Evolutionary conservation across 1,140 invertebrate species (phyloP), one percentile per base, ranked within the genome.

Genomic region (Calliphora vicina): DNA sequence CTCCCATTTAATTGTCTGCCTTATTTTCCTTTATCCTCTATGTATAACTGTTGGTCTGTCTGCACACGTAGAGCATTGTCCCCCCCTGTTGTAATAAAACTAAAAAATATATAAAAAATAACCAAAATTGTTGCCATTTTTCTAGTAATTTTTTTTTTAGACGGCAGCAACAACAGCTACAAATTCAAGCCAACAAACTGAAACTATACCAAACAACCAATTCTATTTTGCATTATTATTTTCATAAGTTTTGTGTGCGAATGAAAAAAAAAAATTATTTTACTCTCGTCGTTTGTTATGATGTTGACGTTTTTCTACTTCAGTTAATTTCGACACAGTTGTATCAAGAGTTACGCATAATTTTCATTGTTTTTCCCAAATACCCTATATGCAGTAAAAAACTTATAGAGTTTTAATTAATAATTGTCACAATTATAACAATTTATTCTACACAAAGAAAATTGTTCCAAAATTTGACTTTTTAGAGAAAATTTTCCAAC

Each of bases 231-330:
- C 61, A 67, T 25, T n/a, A 67, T 67, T 67, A 17, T 61, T 3
- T 23, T 20, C 20, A 20, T 67, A 23, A 17, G n/a, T 23, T 67
- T 67, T 67, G 9, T 67, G 15, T 57, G n/a, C 4, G 17, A 57
- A 1, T 17, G 50, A 57, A 67, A 12, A 67, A 20, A 67, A 6
- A 67, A 20, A 67, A 5, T 9, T 10, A 78, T 78, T 45, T 20
- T 35, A 23, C 10, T 20, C 35, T 29, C 26, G 13, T 35, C 27
- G 72, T 74, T n/a, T 74, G 72, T 78, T 43, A 78, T 43, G 35
- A 78, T 78, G 74, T 78, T 43, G 74, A 78, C 74, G 74, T 78
- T 78, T 78, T 78, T 45, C 42, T 26, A 78, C 74, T 78, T 78
- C 35, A 78, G 74, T 78, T 78, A 43, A 78, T 78, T 78, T 78